Conservation (phyloP, 2,797 vertebrate genomes). For the Neopelma chrysocephalum region DNA sequence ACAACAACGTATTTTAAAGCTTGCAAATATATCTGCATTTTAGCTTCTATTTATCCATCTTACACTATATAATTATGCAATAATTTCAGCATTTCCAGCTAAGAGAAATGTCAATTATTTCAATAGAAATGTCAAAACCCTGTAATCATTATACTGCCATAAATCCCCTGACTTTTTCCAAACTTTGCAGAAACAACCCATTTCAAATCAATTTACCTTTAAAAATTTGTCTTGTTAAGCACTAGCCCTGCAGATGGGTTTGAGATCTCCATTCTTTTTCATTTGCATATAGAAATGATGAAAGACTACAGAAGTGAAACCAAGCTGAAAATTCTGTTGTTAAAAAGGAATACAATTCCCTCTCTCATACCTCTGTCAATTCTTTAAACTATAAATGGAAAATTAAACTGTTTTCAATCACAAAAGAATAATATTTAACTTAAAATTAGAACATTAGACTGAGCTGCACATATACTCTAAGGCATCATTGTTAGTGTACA, state of each 20-base stretch:
- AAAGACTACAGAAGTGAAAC: neutral
- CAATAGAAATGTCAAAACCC: neutral
- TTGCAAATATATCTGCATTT: neutral
- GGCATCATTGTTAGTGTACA: neutral
- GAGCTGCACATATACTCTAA: neutral
- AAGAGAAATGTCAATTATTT: neutral
- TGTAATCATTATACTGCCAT: neutral
- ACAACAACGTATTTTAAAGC: neutral
- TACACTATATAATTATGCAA: neutral
- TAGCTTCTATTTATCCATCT: neutral
- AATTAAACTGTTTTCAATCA: neutral
- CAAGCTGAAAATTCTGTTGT: neutral
- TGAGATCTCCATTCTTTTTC: neutral
- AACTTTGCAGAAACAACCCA: neutral
- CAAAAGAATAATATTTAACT: neutral
- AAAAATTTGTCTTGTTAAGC: neutral
- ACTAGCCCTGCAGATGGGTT: neutral
- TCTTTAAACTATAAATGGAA: neutral
- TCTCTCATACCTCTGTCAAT: neutral
- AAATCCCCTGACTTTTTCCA: neutral
- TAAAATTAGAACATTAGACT: neutral
- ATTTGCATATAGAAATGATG: neutral
- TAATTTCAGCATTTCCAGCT: neutral
- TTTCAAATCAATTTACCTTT: neutral
- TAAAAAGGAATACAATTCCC: neutral